Base-by-base conservation (phyloP, 2,113 vertebrate species). In the Tiliqua scincoides region DNA sequence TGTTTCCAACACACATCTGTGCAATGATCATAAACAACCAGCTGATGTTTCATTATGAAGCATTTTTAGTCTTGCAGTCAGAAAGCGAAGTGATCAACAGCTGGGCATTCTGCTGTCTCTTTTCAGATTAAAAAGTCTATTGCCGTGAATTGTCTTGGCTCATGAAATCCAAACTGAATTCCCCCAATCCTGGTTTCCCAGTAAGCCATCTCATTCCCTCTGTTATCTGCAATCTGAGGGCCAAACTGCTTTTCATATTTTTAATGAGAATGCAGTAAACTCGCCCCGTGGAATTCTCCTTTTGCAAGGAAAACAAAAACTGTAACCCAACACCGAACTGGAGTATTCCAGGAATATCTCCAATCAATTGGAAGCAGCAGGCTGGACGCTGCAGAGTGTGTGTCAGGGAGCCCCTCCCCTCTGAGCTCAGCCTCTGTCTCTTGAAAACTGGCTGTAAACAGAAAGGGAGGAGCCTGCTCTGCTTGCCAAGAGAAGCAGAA, bases 361-460 rank as follows among this genome's bases (percentile, higher is more conserved):
- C 0, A 40, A 72, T 1, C 81, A 89, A 89, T 25, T 62, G 1
- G 2, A 89, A 85, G 78, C 70, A 52, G 11, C 62, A 0, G 54
- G 2, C 11, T 85, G 1, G 37, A 21, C 61, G 7, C 57, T 78
- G 80, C 8, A 1, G 21, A 61, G 67, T 84, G 0, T 25, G 48
- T 59, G 23, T 54, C 1, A 5, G 15, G 59, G n/a, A 85, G 81
- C 32, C 86, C 1, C 11, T 72, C 63, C 80, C 57, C 59, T 87
- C 84, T 27, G 4, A 61, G 88, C 83, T 2, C 85, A 57, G 88
- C 86, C 92, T 92, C 89, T 83, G 0, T 83, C 91, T 88, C 92
- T 91, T n/a, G 72, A 82, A n/a, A 94, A 83, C 87, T 20, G 87
- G 90, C 94, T 89, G 95, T 95, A 93, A 96, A 94, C 95, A 96